These are phyloP conservation scores for Thera obeliscata DNA, from an alignment of 2,888 invertebrate genomes.

Conservation along the genomic window DNA sequence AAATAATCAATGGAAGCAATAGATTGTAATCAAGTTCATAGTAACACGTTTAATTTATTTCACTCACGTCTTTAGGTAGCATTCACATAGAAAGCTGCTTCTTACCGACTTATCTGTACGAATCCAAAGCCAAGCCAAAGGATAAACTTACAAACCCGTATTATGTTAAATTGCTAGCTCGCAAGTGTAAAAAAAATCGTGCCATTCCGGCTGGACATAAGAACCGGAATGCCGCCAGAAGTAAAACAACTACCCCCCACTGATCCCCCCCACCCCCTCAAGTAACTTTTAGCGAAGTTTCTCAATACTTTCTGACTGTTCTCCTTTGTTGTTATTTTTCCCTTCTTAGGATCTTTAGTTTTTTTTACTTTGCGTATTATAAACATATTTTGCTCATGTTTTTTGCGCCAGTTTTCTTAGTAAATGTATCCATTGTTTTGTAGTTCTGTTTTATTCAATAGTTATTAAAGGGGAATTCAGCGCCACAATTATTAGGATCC, in stretches of 20 bases:
- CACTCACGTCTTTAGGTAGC: constrained; percentile 17
- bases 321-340: too few relatives aligned
- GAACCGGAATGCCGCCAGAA: too few relatives aligned
- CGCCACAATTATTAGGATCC: constrained; percentile 23
- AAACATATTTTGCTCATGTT: too few relatives aligned
- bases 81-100: constrained; percentile 9
- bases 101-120: neutral
- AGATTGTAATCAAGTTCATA: constrained; percentile 29
- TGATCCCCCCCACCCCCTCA: too few relatives aligned
- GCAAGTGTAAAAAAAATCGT: too few relatives aligned
- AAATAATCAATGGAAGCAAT: constrained; percentile 28
- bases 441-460: constrained; percentile 20
- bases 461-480: constrained; percentile 24
- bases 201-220: too few relatives aligned
- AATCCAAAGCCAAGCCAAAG: too few relatives aligned
- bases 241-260: too few relatives aligned
- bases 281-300: too few relatives aligned
- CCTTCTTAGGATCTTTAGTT: neutral
- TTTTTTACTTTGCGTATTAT: neutral
- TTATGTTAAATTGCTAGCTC: too few relatives aligned
- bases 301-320: too few relatives aligned
- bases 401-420: constrained; percentile 1
- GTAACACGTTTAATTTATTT: constrained; percentile 30
- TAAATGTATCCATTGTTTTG: constrained; percentile 9
- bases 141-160: too few relatives aligned